Base-by-base conservation (phyloP, 2,888 invertebrate species). In the Drosophila mayaguana region DNA sequence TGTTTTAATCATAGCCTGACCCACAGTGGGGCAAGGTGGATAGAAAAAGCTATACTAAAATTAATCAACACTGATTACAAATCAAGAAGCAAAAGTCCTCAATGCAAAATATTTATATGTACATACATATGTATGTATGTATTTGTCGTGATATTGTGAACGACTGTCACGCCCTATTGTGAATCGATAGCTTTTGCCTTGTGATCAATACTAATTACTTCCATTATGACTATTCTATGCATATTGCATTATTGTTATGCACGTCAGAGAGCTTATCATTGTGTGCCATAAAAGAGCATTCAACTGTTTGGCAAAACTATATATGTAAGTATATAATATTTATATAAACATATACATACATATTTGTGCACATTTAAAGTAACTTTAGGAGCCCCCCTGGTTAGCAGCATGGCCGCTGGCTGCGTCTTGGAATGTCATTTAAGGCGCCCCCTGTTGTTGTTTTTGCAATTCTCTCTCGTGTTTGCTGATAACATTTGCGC, bases 401-500 rank as follows among this genome's bases (percentile, higher is more conserved):
- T 28, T 50, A 42, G 61, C 62, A 59, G 61, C 53, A 56, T 54
- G 62, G 69, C 46, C 55, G 63, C 61, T 62, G 68, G 63, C 72
- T 51, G 68, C 63, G 63, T 45, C 50, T 63, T 68, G 72, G 79
- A 85, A 83, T 80, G 78, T 84, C 80, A 78, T 64, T 80, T 46
- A 66, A 70, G 64, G 67, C 74, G 72, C 54, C 69, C 70, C 72
- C 74, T 65, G 65, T 75, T 68, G 66, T 45, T 74, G 61, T 71
- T 76, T 53, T 60, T 74, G 20, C 43, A 48, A n/a, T 61, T 53
- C 32, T 72, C 69, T 67, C 74, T 69, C 72, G 65, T 75, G 59
- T 75, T 82, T 76, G 63, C 83, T 85, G 85, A 86, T 86, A 86
- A 86, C 85, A 88, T 86, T 88, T 86, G 81, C 76, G 86, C 81